A percentile compares a stretch with the other conserved stretches of the same genome.
phyloP scores from a whole-genome alignment of 2,888 invertebrate genomes.

The Suillia variegata region DNA sequence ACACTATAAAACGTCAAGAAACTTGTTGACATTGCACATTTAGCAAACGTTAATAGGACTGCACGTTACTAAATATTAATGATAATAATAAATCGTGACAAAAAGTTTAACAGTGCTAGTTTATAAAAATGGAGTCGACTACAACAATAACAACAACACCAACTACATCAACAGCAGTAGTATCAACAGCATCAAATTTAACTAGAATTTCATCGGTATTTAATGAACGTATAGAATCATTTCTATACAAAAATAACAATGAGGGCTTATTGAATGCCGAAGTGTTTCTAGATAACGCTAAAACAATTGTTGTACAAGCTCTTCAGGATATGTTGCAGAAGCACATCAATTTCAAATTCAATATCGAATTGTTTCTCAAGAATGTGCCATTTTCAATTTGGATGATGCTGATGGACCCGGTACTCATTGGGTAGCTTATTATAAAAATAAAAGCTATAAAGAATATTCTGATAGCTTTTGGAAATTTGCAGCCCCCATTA shows the following conservation, averaged over 20 bases:
- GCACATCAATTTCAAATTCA: background rate
- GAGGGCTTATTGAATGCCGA: too few species aligned
- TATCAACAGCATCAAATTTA: background rate
- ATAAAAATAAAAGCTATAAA: constrained; percentile 14
- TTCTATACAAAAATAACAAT: too few species aligned
- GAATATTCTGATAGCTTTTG: constrained; percentile 24
- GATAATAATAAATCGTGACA: too few species aligned
- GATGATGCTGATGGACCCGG: constrained; percentile 10
- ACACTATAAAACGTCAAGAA: too few species aligned
- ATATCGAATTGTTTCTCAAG: background rate
- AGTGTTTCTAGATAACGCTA: too few species aligned
- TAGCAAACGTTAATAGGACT: too few species aligned
- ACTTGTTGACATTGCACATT: too few species aligned
- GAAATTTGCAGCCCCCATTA: constrained; percentile 11
- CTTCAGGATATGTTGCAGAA: constrained; percentile 4
- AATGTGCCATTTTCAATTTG: constrained; percentile 7
- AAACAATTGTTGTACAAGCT: constrained; percentile 1
- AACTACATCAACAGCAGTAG: background rate
- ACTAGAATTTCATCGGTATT: background rate
- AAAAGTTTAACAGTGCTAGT: too few species aligned
- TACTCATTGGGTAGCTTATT: constrained; percentile 21
- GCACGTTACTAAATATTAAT: too few species aligned
- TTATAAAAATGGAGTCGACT: too few species aligned
- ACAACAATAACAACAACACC: background rate
- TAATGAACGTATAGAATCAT: too few species aligned